Conservation (phyloP, 2,113 vertebrate species). For the Lathamus discolor region DNA sequence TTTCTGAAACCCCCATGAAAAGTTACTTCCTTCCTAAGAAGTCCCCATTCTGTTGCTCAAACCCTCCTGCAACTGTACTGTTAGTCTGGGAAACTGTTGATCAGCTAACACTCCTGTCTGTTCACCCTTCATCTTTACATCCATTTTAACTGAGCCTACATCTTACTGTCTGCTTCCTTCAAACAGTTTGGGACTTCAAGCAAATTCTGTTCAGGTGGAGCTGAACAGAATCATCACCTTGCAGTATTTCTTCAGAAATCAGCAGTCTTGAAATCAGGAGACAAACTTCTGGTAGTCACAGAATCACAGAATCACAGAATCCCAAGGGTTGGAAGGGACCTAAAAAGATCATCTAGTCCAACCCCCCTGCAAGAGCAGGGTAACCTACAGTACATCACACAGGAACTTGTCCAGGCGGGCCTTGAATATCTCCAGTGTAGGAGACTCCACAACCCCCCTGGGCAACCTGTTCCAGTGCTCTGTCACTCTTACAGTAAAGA, state of each 20-base stretch:
- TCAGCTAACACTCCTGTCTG: neutral
- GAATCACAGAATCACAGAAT: too few relatives aligned
- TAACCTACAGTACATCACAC: too few relatives aligned
- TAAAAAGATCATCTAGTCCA: too few relatives aligned
- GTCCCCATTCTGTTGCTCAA: neutral
- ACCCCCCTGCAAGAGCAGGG: too few relatives aligned
- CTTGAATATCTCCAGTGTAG: too few relatives aligned
- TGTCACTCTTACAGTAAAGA: too few relatives aligned
- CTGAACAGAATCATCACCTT: neutral
- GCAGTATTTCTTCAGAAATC: neutral
- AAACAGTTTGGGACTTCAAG: neutral
- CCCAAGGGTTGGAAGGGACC: too few relatives aligned
- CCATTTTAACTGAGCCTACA: neutral
- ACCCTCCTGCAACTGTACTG: rapidly evolving
- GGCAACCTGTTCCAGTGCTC: too few relatives aligned
- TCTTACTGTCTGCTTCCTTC: neutral
- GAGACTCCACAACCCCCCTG: too few relatives aligned
- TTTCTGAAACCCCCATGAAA: neutral
- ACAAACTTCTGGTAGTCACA: neutral
- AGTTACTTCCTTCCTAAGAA: neutral
- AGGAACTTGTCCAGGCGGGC: too few relatives aligned
- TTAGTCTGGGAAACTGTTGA: neutral
- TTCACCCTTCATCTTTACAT: neutral
- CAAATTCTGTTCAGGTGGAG: neutral
- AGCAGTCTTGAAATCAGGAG: neutral